These are phyloP conservation scores for Marasmarcha lunaedactyla DNA, from an alignment of 2,888 invertebrate species.

Conservation along the genomic window DNA sequence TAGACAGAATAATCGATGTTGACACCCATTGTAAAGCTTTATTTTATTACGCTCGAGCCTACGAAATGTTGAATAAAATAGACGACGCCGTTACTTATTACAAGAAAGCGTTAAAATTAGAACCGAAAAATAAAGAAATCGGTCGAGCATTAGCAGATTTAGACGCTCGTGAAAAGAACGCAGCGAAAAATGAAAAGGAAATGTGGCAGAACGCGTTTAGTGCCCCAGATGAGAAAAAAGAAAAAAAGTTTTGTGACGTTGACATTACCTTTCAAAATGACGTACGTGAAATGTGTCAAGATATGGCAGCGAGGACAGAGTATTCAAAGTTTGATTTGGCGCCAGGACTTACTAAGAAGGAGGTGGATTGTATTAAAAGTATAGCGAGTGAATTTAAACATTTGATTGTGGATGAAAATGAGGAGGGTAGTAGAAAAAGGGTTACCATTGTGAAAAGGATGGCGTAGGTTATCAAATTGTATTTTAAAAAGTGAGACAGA, in stretches of 20 bases:
- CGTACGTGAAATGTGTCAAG: conserved; percentile 41
- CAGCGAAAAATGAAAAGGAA: conserved; percentile 27
- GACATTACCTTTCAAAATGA: conserved; percentile 41
- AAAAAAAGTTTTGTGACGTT: conserved; percentile 29
- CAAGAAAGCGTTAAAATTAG: conserved; percentile 47
- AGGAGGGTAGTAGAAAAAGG: conserved; percentile 29
- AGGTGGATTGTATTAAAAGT: conserved; percentile 36
- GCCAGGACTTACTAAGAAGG: conserved; percentile 29
- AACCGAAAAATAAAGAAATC: conserved; percentile 53
- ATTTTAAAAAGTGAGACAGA: too few relatives aligned
- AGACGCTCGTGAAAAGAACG: conserved; percentile 28
- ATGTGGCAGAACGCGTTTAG: conserved; percentile 48
- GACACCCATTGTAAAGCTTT: conserved; percentile 45
- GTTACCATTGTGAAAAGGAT: conserved; percentile 38
- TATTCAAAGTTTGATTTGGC: conserved; percentile 44
- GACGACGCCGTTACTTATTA: conserved; percentile 39
- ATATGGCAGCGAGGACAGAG: conserved; percentile 33
- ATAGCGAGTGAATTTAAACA: conserved; percentile 31
- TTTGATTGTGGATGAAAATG: conserved; percentile 32
- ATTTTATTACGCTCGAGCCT: conserved; percentile 44
- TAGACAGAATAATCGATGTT: conserved; percentile 35
- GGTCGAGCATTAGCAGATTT: conserved; percentile 34
- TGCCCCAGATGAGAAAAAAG: conserved; percentile 18
- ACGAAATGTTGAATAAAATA: conserved; percentile 33
- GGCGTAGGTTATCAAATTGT: neutral